phyloP scores from a whole-genome alignment of 2,113 vertebrate genomes.

The Semicossyphus pulcher region DNA sequence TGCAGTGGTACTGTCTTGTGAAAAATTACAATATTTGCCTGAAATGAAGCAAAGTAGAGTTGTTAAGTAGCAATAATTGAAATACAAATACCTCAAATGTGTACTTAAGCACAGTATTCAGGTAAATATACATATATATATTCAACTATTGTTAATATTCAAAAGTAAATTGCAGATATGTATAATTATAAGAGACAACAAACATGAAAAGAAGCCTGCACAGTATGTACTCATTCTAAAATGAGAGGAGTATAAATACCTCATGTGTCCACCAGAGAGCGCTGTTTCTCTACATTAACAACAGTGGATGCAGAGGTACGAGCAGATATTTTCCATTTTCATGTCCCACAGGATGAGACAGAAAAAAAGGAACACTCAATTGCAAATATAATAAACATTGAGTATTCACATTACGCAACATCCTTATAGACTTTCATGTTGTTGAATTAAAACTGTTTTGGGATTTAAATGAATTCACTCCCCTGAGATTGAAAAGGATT shows the following conservation, averaged over 20 bases:
- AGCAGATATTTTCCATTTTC: neutral
- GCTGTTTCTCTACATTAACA: slow-evolving; percentile 11
- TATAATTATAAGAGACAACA: neutral
- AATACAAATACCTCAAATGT: too few relatives aligned
- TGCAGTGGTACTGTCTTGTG: neutral
- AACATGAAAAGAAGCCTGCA: neutral
- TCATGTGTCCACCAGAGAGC: slow-evolving; percentile 26
- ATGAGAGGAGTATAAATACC: neutral
- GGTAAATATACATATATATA: neutral
- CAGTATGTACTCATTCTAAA: too few relatives aligned
- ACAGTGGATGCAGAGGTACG: accelerated
- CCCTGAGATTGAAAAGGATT: neutral
- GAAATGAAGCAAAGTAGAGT: neutral
- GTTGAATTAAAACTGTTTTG: neutral
- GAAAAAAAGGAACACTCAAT: neutral
- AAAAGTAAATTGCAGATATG: neutral
- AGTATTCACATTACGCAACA: neutral
- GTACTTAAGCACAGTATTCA: too few relatives aligned
- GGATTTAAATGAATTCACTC: neutral
- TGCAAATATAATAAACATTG: neutral
- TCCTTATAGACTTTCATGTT: neutral
- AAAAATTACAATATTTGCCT: neutral
- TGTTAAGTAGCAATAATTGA: neutral
- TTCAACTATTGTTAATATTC: neutral
- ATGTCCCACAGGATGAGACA: neutral